Conservation (phyloP, 2,888 invertebrate genomes). For the Mimas tiliae region DNA sequence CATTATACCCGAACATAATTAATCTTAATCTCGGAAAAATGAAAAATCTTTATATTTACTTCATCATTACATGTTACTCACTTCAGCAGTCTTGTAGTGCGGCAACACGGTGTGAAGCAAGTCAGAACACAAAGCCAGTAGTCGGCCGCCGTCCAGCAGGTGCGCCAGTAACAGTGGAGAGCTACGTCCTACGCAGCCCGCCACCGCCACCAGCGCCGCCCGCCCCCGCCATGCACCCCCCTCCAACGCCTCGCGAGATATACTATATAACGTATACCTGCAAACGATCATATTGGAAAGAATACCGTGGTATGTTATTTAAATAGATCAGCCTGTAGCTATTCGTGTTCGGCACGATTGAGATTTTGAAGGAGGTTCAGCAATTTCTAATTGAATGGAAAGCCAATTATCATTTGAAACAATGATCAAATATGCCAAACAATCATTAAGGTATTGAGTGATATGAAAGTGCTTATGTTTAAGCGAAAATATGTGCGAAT, state of each 20-base stretch:
- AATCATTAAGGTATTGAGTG: constrained; percentile 11
- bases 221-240: constrained; percentile 86
- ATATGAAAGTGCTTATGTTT: neutral
- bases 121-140: constrained; percentile 92
- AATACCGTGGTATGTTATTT: neutral
- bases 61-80: constrained; percentile 44
- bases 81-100: constrained; percentile 93
- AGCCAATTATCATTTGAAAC: neutral
- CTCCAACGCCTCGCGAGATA: constrained; percentile 71
- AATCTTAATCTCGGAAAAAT: no score
- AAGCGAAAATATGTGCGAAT: neutral
- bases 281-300: constrained; percentile 12
- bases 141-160: constrained; percentile 89
- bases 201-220: constrained; percentile 89
- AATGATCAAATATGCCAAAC: constrained; percentile 7
- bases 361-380: neutral
- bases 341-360: neutral
- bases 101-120: constrained; percentile 90
- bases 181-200: constrained; percentile 89
- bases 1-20: no score
- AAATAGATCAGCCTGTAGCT: neutral
- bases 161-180: constrained; percentile 89
- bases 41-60: no score
- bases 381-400: neutral
- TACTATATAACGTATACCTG: constrained; percentile 87